A percentile compares a stretch with the other conserved stretches of the same genome.
These are phyloP conservation scores for cattle (Bos taurus) DNA, from an alignment of 2,113 vertebrate species.

Conservation along the genomic window DNA sequence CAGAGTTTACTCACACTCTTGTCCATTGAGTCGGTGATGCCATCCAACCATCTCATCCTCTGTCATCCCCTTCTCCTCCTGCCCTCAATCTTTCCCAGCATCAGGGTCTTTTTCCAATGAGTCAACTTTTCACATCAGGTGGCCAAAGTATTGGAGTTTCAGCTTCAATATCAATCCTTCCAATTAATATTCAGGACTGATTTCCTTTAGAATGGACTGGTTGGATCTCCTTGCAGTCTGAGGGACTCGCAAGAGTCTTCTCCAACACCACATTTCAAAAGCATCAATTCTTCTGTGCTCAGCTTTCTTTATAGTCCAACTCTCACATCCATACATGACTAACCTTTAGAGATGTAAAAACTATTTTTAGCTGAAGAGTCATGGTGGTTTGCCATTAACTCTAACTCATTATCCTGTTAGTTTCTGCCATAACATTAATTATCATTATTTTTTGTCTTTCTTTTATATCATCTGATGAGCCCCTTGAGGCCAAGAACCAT, in stretches of 20 bases:
- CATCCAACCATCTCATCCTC: neutral
- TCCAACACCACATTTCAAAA: neutral
- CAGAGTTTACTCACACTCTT: neutral
- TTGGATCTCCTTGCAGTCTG: neutral
- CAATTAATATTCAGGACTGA: neutral
- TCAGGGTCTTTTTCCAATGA: accelerated
- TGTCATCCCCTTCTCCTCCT: neutral
- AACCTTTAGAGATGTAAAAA: neutral
- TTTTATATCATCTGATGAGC: neutral
- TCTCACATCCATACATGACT: neutral
- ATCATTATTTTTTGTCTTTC: neutral
- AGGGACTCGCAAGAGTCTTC: neutral
- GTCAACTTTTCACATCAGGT: neutral
- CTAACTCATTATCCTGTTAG: neutral
- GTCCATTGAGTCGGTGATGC: neutral
- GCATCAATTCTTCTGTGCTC: neutral
- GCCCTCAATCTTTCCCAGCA: neutral
- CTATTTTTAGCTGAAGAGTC: neutral
- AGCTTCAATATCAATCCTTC: neutral
- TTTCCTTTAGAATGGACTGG: neutral
- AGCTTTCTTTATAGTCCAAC: neutral
- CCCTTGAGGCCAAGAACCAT: neutral
- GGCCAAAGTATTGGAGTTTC: neutral
- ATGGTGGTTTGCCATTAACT: neutral
- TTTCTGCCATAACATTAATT: neutral